phyloP scores from a whole-genome alignment of 1,140 invertebrate genomes.

The Drosophila ercepeae region DNA sequence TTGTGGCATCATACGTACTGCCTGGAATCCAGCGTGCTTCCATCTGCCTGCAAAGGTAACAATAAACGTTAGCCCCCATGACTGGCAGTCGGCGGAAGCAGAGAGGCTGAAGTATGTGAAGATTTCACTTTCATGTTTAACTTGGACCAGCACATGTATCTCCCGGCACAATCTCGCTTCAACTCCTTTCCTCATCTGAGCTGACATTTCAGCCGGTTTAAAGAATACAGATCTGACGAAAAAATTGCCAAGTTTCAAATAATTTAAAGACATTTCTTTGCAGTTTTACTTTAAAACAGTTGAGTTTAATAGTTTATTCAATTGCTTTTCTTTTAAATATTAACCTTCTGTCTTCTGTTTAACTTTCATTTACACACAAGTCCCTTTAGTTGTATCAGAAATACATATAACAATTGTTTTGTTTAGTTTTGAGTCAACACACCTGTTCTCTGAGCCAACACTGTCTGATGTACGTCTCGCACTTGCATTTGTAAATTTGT shows the following conservation, averaged over 20 bases:
- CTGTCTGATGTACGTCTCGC: conserved; percentile 9
- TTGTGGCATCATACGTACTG: conserved; percentile 3
- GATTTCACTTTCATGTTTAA: conserved; percentile 74
- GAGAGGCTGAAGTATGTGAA: conserved; percentile 44
- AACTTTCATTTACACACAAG: too few species aligned
- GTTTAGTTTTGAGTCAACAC: neutral
- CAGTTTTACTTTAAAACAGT: too few species aligned
- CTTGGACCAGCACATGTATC: conserved; percentile 37
- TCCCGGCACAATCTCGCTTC: neutral
- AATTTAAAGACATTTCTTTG: neutral
- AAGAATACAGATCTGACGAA: neutral
- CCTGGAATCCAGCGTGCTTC: conserved; percentile 1
- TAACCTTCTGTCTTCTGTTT: too few species aligned
- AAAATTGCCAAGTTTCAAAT: neutral
- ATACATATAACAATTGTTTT: neutral
- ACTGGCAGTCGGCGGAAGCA: conserved; percentile 53
- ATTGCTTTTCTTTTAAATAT: too few species aligned
- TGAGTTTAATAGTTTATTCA: too few species aligned
- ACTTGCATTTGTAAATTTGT: conserved; percentile 44
- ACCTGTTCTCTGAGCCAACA: neutral
- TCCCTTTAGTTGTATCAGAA: neutral
- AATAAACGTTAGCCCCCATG: conserved; percentile 63
- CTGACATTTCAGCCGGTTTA: neutral
- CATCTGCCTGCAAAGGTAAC: conserved; percentile 64
- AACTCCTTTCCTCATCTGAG: neutral